Conservation (phyloP, 37 sponge, comb jelly and placozoan species). For the Agelas oroides region DNA sequence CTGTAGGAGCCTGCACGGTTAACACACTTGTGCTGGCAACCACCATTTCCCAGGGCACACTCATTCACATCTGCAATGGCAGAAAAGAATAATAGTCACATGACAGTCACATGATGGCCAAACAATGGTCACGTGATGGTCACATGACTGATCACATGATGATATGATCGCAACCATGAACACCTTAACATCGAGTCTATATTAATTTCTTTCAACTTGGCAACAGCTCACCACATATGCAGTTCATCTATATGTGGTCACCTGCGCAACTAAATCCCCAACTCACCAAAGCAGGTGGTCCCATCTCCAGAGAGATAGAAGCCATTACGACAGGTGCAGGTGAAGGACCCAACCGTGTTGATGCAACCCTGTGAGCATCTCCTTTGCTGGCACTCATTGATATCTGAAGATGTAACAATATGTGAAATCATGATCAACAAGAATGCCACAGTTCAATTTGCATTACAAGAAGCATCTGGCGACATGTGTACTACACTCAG, state of each 20-base stretch:
- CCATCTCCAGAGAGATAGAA: slow-evolving; percentile 7
- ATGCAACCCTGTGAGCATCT: slow-evolving; percentile 67
- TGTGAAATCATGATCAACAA: background rate
- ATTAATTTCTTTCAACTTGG: background rate
- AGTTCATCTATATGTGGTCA: no score
- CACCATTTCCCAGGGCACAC: slow-evolving; percentile 52
- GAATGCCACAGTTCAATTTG: background rate
- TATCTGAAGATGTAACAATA: slow-evolving; percentile 43
- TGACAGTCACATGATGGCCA: no score
- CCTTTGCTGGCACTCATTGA: slow-evolving; percentile 82
- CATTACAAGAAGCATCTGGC: no score
- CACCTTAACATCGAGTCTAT: no score
- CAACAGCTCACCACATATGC: no score
- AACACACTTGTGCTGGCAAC: slow-evolving; percentile 59
- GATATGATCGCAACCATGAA: no score
- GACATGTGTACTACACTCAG: no score
- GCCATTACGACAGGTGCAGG: slow-evolving; percentile 45
- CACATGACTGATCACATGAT: no score
- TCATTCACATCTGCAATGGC: slow-evolving; percentile 30
- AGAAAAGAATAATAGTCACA: no score
- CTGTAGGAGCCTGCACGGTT: slow-evolving; percentile 57
- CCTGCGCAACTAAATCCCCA: no score
- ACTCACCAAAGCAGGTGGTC: slow-evolving; percentile 34
- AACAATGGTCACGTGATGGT: no score
- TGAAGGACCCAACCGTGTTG: slow-evolving; percentile 74